phyloP scores from a whole-genome alignment of 2,888 invertebrate species.

The Dynastes tityus region DNA sequence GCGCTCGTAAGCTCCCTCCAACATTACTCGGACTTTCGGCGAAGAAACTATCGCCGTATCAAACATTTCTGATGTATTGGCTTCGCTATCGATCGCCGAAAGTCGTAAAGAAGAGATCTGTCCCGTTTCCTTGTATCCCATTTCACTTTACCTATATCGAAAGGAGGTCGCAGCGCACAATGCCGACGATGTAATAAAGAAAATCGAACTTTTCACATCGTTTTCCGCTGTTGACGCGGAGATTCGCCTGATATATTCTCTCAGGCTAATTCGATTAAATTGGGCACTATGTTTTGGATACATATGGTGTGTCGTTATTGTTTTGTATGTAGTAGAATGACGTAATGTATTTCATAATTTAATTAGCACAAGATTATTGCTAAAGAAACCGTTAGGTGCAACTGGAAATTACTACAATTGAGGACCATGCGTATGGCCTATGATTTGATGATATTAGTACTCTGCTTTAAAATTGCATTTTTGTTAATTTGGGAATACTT shows the following conservation, averaged over 20 bases:
- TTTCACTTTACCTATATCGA: slow-evolving; percentile 42
- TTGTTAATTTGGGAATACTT: too few relatives aligned
- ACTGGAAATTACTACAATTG: too few relatives aligned
- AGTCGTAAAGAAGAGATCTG: slow-evolving; percentile 52
- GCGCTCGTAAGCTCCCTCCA: slow-evolving; percentile 43
- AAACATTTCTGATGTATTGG: slow-evolving; percentile 60
- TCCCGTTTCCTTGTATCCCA: slow-evolving; percentile 46
- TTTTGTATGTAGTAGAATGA: neutral
- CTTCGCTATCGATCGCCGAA: slow-evolving; percentile 54
- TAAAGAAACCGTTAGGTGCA: too few relatives aligned
- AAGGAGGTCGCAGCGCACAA: slow-evolving; percentile 31
- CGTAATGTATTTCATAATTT: too few relatives aligned
- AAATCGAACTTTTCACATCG: slow-evolving; percentile 43
- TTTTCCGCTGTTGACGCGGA: slow-evolving; percentile 21
- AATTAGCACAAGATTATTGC: too few relatives aligned
- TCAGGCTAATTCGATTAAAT: neutral
- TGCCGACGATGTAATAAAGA: slow-evolving; percentile 36
- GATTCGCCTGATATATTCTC: slow-evolving; percentile 7
- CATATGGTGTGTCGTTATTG: too few relatives aligned
- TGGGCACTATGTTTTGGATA: neutral
- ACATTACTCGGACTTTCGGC: slow-evolving; percentile 23
- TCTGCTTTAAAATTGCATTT: too few relatives aligned
- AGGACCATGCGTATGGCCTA: too few relatives aligned
- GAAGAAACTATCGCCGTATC: slow-evolving; percentile 57
- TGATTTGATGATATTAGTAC: too few relatives aligned